These are phyloP conservation scores for Astyanax mexicanus DNA, from an alignment of 2,797 vertebrate genomes.

Conservation along the genomic window DNA sequence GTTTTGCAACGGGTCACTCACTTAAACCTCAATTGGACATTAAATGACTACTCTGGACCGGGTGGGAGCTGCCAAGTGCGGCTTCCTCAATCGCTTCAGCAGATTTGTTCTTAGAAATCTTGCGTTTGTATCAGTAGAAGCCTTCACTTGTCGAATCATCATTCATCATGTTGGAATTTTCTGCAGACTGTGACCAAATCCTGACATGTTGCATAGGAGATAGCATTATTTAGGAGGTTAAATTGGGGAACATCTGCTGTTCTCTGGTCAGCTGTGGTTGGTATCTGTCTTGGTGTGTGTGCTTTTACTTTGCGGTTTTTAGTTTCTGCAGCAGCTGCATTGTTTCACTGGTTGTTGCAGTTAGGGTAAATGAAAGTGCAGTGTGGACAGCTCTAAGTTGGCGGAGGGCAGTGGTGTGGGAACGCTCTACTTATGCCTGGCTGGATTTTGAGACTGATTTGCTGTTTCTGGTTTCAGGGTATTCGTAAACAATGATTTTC, in stretches of 20 bases:
- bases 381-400: constrained; percentile 19
- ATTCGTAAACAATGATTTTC: too few species aligned
- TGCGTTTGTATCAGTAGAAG: neutral
- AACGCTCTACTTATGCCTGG: constrained; percentile 28
- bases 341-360: constrained; percentile 25
- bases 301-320: neutral
- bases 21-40: constrained; percentile 18
- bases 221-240: neutral
- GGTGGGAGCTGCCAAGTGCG: constrained; percentile 6
- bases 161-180: neutral
- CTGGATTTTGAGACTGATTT: too few species aligned
- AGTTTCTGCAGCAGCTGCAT: constrained; percentile 6
- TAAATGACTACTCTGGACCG: constrained; percentile 41
- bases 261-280: neutral
- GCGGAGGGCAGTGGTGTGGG: constrained; percentile 2
- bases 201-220: neutral
- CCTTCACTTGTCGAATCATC: neutral
- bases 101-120: constrained; percentile 6
- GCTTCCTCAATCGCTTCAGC: neutral
- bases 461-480: too few species aligned
- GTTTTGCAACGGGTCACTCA: constrained; percentile 42
- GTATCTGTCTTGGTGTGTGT: neutral
- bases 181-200: neutral
- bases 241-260: constrained; percentile 1
- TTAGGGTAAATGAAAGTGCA: constrained; percentile 34